These are phyloP conservation scores for Craseonycteris thonglongyai DNA, from an alignment of 2,113 vertebrate genomes.

Conservation along the genomic window DNA sequence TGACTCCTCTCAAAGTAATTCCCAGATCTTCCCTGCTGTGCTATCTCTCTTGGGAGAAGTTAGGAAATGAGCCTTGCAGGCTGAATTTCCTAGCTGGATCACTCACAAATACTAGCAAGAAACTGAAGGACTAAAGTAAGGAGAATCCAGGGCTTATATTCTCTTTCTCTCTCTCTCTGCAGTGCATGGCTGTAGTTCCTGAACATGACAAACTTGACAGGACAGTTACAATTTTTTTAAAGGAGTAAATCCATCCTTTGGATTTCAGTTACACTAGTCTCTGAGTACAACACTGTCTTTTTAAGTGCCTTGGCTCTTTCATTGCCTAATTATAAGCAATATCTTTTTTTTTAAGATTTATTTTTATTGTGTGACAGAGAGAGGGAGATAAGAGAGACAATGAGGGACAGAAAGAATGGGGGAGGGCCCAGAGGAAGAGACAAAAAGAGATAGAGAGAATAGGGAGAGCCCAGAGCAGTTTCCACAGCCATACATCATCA, in stretches of 20 bases:
- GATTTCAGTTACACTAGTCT: background rate
- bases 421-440: no score
- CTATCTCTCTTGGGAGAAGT: rapidly evolving
- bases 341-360: no score
- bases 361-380: no score
- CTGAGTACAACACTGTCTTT: background rate
- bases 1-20: background rate
- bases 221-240: background rate
- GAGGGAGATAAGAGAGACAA: no score
- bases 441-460: no score
- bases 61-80: no score
- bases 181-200: no score
- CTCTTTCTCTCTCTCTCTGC: background rate
- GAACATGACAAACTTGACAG: background rate
- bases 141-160: no score
- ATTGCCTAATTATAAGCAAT: background rate
- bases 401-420: no score
- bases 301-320: background rate
- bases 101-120: background rate
- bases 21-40: background rate
- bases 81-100: background rate
- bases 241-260: background rate
- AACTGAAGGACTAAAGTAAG: background rate
- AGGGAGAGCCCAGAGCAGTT: no score
- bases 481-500: no score